Base-by-base conservation (phyloP, 1,140 invertebrate species). In the Tribolium madens region DNA sequence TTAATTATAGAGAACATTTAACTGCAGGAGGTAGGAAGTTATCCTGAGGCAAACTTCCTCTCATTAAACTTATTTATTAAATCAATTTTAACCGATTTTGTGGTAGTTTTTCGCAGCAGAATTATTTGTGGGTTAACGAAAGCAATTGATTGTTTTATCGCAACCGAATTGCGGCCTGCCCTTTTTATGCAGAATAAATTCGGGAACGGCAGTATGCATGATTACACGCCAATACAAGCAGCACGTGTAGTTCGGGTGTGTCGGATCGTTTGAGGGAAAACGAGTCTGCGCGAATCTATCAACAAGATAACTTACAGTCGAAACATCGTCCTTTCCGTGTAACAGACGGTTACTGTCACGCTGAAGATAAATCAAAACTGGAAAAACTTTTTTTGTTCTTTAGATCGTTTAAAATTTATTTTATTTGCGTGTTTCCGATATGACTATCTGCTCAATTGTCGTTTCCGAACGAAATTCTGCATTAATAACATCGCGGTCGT, bases 281-380 rank as follows among this genome's bases (percentile, higher is more conserved):
- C 17, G 71, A 72, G 57, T 52, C 33, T 48, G 50, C 57, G 57
- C 71, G 48, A 73, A 73, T 57, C 47, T 73, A 77, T 77, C 76
- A 72, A 73, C 76, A 72, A 42, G 71, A 77, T 77, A 77, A 77
- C 70, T 73, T 68, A 77, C 47, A 50, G 76, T 26, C 53, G 60
- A 47, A 73, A 77, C 71, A 77, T 73, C 68, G 69, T 73, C 53
- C 70, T 73, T 73, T 15, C 47, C 76, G 69, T 77, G 76, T 77
- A 77, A 77, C 76, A 77, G 71, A 77, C 76, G 76, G 76, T 77
- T 73, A 77, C 76, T 77, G 76, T 73, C 76, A 77, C 76, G 76
- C 48, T 42, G 60, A 64, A 17, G 21, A 77, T 77, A 77, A 77
- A 77, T 77, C 76, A 77, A 15, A 15, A 53, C 57, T 31, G 12